phyloP scores from a whole-genome alignment of 1,140 invertebrate species.

The Saccostrea glomerata region DNA sequence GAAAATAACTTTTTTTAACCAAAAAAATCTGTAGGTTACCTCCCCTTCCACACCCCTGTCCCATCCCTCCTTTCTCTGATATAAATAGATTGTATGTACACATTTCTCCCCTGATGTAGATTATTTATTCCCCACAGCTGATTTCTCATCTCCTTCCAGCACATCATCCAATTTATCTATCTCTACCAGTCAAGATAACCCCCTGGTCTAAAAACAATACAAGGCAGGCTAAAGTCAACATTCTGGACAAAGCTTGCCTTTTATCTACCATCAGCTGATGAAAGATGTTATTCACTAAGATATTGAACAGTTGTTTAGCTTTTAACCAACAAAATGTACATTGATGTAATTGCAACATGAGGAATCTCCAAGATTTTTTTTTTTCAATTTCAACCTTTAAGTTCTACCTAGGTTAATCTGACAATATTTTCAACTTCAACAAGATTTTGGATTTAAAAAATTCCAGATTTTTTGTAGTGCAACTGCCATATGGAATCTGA shows the following conservation, averaged over 20 bases:
- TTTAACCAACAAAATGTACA: background rate
- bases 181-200: slow-evolving; percentile 20
- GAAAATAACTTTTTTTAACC: background rate
- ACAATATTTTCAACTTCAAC: background rate
- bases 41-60: background rate
- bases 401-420: background rate
- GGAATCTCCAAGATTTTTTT: background rate
- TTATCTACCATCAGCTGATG: slow-evolving; percentile 23
- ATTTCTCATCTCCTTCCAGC: background rate
- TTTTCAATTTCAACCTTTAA: background rate
- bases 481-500: background rate
- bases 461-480: background rate
- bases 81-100: background rate
- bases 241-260: slow-evolving; percentile 17
- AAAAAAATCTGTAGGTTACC: background rate
- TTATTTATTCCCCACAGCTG: slow-evolving; percentile 31
- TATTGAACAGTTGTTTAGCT: background rate
- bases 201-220: slow-evolving; percentile 33
- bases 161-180: slow-evolving; percentile 29
- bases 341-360: no score
- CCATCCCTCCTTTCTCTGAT: background rate
- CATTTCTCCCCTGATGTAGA: background rate
- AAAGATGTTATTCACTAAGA: slow-evolving; percentile 1
- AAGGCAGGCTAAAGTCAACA: slow-evolving; percentile 18
- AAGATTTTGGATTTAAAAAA: background rate